Evolutionary conservation across 92 coral and sea anemone species (phyloP), one percentile per base, ranked within the genome.

Genomic region (Epizoanthus illoricatus): DNA sequence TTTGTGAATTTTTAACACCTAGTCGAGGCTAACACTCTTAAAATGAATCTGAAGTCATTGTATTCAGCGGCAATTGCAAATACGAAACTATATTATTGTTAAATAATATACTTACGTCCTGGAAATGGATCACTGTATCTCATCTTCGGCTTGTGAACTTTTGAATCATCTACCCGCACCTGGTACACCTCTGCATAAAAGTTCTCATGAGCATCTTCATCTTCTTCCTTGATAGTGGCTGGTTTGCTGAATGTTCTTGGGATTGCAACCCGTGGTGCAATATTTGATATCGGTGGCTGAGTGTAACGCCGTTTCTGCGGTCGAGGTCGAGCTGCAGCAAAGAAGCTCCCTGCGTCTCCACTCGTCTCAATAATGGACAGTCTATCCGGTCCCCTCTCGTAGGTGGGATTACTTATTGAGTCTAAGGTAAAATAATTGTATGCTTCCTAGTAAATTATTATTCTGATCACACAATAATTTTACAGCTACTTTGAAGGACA

Each of bases 381-480:
- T 11, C 66, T 78, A 23, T 78, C 82, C 15, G 82, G 82, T 43
- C 82, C 82, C 47, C 42, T 78, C n/a, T 78, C 82, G 67, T 78
- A 78, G 1, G 21, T 40, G 63, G 71, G 82, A 60, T 78, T 78
- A 21, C 59, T 78, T 5, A 63, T 10, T 5, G 59, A 78, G 58
- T 78, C 82, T 78, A 62, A 52, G 56, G 12, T 0, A 52, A 9
- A 52, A 52, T 2, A 0, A 6, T 9, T 0, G 56, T 13, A 52
- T 2, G 56, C 11, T 52, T 13, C 56, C 10, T 9, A 0, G n/a
- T n/a, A 52, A 11, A 0, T 1, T 9, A 9, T 52, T 52, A n/a
- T 52, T 52, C 36, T 28, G 36, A 52, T 52, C 1, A 13, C 15
- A 52, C 56, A 52, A 52, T 45, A 43, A 49, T 7, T 49, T 49